phyloP scores from a whole-genome alignment of 2,797 vertebrate species.

The Numenius phaeopus region DNA sequence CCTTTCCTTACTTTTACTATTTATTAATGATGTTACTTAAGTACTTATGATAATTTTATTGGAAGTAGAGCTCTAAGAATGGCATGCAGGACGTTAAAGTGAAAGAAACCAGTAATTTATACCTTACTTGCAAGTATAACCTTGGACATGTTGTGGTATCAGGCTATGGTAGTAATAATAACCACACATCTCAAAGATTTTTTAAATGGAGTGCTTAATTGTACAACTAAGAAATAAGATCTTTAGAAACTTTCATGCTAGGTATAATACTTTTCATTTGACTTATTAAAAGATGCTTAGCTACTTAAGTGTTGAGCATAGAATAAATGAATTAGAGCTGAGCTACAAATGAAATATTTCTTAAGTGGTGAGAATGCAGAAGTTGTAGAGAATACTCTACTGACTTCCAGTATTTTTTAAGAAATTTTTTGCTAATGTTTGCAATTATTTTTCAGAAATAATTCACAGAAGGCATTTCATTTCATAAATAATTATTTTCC shows the following conservation, averaged over 20 bases:
- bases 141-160: background rate
- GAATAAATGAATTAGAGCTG: background rate
- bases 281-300: background rate
- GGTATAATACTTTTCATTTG: background rate
- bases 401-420: background rate
- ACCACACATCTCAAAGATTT: background rate
- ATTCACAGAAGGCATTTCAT: background rate
- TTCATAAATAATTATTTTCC: background rate
- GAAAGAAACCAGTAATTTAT: background rate
- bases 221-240: background rate
- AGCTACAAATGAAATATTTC: background rate
- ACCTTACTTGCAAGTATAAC: background rate
- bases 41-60: background rate
- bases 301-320: background rate
- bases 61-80: background rate
- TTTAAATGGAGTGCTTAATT: background rate
- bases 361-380: background rate
- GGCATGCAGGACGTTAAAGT: background rate
- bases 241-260: background rate
- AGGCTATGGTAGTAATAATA: background rate
- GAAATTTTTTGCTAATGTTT: background rate
- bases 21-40: conserved; percentile 11
- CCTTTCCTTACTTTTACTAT: background rate
- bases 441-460: background rate
- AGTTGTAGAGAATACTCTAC: background rate